These are phyloP conservation scores for Phrynocephalus forsythii DNA, from an alignment of 2,797 vertebrate genomes.

Conservation along the genomic window DNA sequence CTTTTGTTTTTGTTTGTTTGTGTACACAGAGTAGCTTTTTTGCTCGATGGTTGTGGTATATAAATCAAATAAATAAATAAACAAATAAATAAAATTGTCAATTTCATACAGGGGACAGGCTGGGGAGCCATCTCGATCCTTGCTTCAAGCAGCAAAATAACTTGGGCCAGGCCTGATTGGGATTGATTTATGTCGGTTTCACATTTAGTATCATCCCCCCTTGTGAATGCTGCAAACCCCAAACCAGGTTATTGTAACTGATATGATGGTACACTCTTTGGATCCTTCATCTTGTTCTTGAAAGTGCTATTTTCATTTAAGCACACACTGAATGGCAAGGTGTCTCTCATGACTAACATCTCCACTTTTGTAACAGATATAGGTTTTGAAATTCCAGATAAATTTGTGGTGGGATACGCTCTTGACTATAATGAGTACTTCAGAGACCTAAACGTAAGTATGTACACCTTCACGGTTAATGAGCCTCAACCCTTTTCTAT, in stretches of 20 bases:
- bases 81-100: too few relatives aligned
- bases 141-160: neutral
- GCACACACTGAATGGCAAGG: neutral
- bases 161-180: neutral
- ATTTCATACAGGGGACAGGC: too few relatives aligned
- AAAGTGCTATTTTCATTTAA: neutral
- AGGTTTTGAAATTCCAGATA: slow-evolving; percentile 88
- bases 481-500: neutral
- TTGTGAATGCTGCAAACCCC: neutral
- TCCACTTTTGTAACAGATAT: slow-evolving; percentile 75
- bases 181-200: neutral
- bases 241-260: neutral
- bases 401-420: slow-evolving; percentile 86
- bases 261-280: neutral
- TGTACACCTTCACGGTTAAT: neutral
- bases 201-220: neutral
- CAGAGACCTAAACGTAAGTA: slow-evolving; percentile 81
- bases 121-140: neutral
- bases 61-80: too few relatives aligned
- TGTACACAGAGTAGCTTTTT: too few relatives aligned
- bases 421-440: slow-evolving; percentile 91
- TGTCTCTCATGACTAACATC: neutral
- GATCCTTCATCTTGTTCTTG: neutral
- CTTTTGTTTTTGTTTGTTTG: too few relatives aligned
- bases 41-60: too few relatives aligned